Conservation (phyloP, 2,797 vertebrate genomes). For the Poeciliopsis turneri region DNA sequence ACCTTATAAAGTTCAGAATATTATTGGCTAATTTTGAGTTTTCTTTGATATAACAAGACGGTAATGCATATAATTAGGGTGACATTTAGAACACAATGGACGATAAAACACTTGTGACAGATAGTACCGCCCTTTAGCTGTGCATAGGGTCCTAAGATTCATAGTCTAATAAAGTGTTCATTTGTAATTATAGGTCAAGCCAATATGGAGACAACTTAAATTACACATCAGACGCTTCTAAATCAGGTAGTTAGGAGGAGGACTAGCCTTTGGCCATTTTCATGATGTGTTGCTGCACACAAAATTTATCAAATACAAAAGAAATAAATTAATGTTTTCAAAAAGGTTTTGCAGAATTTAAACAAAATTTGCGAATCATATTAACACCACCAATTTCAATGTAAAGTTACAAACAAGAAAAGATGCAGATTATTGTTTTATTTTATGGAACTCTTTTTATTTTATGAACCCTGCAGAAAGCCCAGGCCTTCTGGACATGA, state of each 20-base stretch:
- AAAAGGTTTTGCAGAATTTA: not conserved
- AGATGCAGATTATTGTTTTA: not conserved
- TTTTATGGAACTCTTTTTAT: not conserved
- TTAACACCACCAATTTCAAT: not conserved
- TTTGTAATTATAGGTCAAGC: not conserved
- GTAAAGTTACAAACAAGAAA: not conserved
- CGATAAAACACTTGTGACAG: not conserved
- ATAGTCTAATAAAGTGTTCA: not conserved
- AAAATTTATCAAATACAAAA: not conserved
- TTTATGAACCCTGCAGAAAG: not conserved
- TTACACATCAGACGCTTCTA: not conserved
- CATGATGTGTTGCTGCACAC: not conserved
- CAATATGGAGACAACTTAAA: not conserved
- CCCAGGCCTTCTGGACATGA: not conserved
- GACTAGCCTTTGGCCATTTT: not conserved
- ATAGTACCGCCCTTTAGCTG: not conserved
- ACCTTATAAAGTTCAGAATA: not conserved
- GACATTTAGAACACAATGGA: not conserved
- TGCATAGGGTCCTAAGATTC: not conserved
- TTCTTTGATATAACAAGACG: not conserved
- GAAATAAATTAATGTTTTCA: not conserved
- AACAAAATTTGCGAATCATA: not conserved
- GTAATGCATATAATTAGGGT: not conserved
- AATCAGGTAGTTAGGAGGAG: not conserved
- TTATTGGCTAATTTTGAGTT: not conserved